Conservation (phyloP, 2,113 vertebrate genomes). For the Neomonachus schauinslandi region DNA sequence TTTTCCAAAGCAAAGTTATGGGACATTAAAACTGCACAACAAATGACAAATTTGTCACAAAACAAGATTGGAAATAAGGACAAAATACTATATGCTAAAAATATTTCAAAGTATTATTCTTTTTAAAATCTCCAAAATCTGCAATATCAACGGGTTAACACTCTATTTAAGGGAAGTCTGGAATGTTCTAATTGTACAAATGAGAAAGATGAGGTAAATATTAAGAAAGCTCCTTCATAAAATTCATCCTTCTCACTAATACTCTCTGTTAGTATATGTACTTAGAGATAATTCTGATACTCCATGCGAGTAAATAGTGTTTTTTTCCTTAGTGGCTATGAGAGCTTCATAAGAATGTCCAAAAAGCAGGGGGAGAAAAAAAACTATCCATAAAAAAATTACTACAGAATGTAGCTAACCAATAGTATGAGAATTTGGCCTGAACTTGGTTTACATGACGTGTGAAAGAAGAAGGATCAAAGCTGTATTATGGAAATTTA, state of each 20-base stretch:
- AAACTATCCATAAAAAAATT: neutral
- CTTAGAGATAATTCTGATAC: neutral
- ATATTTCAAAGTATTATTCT: neutral
- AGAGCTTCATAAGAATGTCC: neutral
- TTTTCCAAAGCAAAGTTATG: neutral
- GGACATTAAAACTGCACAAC: neutral
- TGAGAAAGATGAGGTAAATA: neutral
- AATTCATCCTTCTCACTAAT: neutral
- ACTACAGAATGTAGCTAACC: neutral
- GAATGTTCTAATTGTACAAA: neutral
- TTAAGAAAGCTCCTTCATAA: neutral
- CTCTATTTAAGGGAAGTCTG: neutral
- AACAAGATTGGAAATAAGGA: neutral
- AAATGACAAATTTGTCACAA: neutral
- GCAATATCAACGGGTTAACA: neutral
- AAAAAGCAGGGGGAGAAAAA: neutral
- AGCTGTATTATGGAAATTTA: neutral
- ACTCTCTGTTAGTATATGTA: neutral
- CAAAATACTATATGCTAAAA: neutral
- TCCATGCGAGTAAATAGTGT: neutral
- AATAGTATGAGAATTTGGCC: neutral
- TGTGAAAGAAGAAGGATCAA: neutral
- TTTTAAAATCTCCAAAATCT: neutral
- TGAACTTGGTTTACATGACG: neutral
- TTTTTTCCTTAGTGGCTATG: neutral